Conservation (phyloP, 2,113 vertebrate genomes). For the Cyanoramphus novaezelandiae region DNA sequence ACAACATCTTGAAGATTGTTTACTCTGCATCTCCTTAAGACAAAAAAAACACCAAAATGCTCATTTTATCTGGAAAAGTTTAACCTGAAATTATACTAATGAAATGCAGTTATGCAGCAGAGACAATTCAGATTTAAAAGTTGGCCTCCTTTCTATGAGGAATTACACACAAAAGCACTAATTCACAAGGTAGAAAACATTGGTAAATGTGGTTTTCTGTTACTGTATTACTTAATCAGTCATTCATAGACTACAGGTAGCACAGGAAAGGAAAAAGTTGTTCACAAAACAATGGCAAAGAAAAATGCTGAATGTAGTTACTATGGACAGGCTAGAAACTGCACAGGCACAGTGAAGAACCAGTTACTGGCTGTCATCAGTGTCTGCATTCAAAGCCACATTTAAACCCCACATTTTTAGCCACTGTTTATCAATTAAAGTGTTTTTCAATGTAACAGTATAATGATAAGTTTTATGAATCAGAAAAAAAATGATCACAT, state of each 20-base stretch:
- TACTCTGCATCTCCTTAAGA: neutral
- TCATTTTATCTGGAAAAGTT: neutral
- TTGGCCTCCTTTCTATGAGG: neutral
- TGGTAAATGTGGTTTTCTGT: neutral
- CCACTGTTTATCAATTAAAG: neutral
- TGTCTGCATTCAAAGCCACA: neutral
- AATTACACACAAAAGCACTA: neutral
- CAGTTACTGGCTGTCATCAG: rapidly evolving
- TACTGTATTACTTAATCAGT: neutral
- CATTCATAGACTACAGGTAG: neutral
- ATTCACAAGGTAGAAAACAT: neutral
- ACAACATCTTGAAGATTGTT: neutral
- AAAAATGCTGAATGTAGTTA: neutral
- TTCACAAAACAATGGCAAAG: neutral
- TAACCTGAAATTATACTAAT: neutral
- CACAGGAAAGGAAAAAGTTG: neutral
- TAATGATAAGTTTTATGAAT: neutral
- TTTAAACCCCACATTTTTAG: neutral
- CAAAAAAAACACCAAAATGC: neutral
- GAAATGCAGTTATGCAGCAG: neutral
- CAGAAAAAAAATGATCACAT: neutral
- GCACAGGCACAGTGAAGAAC: neutral
- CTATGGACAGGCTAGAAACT: neutral
- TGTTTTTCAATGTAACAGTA: neutral
- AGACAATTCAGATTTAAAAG: neutral